Conservation (phyloP, 2,888 invertebrate species). For the Unio delphinus region DNA sequence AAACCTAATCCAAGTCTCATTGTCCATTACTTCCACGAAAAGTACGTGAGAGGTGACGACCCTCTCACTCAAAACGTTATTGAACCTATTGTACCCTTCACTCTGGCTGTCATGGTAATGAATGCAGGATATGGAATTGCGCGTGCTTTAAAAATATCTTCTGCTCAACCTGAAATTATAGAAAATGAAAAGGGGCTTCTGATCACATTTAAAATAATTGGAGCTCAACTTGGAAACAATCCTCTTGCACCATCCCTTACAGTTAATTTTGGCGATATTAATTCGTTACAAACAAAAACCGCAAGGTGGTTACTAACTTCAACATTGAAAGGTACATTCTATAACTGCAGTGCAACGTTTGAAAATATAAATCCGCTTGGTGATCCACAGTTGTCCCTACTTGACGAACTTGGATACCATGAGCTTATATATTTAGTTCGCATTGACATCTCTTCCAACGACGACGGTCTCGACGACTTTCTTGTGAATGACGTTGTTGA, state of each 20-base stretch:
- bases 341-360: conserved; percentile 50
- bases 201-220: conserved; percentile 45
- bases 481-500: conserved; percentile 40
- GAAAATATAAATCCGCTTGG: conserved; percentile 53
- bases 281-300: conserved; percentile 32
- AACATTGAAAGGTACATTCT: conserved; percentile 46
- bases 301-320: conserved; percentile 48
- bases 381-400: conserved; percentile 44
- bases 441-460: conserved; percentile 17
- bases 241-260: conserved; percentile 39
- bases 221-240: conserved; percentile 31
- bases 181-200: conserved; percentile 55
- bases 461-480: conserved; percentile 40
- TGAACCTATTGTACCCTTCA: conserved; percentile 49
- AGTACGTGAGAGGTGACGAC: conserved; percentile 50
- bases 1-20: conserved; percentile 50
- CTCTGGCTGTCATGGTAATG: conserved; percentile 40
- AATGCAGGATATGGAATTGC: conserved; percentile 48
- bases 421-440: conserved; percentile 42
- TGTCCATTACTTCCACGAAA: conserved; percentile 53
- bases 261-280: conserved; percentile 47
- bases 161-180: conserved; percentile 55
- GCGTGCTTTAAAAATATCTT: conserved; percentile 39
- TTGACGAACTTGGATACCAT: conserved; percentile 38
- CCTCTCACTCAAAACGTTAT: conserved; percentile 34